Percentiles rank a stretch among this genome's conserved stretches.
Evolutionary conservation across 2,113 vertebrate species (phyloP).

Genomic region (Vanacampus margaritifer): DNA sequence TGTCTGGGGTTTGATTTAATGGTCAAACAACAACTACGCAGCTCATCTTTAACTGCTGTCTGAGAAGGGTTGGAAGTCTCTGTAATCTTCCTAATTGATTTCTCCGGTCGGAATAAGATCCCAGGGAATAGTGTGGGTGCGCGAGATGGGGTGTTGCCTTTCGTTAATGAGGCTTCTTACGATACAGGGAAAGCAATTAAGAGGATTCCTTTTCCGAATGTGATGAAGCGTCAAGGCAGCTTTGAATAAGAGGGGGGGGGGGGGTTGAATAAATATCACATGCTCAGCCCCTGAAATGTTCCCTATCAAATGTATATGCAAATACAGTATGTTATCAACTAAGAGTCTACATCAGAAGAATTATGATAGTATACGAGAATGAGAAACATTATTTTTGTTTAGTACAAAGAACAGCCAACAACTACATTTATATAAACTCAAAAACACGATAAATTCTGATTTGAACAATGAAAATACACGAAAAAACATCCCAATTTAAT

Average conservation of each 20-base stretch:
- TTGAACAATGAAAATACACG: too few species aligned
- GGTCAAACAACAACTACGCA: constrained; percentile 56
- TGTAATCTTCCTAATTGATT: constrained; percentile 66
- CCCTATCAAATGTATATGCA: neutral
- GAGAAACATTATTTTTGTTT: too few species aligned
- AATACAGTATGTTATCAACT: too few species aligned
- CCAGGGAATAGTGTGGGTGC: constrained; percentile 53
- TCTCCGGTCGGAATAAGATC: constrained; percentile 54
- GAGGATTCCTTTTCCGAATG: constrained; percentile 8
- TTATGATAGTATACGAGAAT: too few species aligned
- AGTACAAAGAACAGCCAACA: too few species aligned
- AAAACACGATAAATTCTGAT: too few species aligned
- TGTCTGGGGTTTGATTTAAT: constrained; percentile 51
- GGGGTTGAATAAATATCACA: neutral
- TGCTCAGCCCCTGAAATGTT: neutral
- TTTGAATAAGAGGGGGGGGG: constrained; percentile 2
- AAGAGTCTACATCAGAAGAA: neutral
- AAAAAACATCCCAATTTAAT: too few species aligned
- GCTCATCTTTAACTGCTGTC: constrained; percentile 54
- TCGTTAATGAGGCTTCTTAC: constrained; percentile 50
- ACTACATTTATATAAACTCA: too few species aligned
- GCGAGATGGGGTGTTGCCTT: constrained; percentile 41
- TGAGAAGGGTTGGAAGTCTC: constrained; percentile 43
- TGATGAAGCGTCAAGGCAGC: constrained; percentile 9
- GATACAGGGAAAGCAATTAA: constrained; percentile 44